A percentile compares a stretch with the other conserved stretches of the same genome.
Conservation (phyloP, 2,888 invertebrate genomes). For the Nymphalis c-album region DNA sequence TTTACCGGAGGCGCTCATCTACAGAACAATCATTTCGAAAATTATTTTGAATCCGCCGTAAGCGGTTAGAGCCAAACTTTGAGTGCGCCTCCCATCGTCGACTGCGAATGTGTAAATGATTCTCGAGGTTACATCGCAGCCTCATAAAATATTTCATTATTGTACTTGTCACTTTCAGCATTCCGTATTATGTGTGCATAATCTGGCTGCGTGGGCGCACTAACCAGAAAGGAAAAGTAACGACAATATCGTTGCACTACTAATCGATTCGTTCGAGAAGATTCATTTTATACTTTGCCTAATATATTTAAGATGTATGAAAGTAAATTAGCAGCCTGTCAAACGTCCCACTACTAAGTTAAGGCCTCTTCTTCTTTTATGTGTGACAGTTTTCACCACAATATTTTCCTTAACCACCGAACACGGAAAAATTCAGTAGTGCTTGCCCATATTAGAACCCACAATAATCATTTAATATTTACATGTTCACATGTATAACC, state of each 20-base stretch:
- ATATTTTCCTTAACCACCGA: too few species aligned
- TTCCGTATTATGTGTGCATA: neutral
- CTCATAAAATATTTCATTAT: neutral
- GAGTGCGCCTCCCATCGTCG: conserved; percentile 5
- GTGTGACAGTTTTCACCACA: too few species aligned
- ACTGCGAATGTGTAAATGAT: conserved; percentile 8
- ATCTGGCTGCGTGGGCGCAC: neutral
- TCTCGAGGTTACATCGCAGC: conserved; percentile 1
- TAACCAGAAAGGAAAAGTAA: too few species aligned
- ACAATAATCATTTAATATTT: too few species aligned
- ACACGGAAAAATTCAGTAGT: too few species aligned
- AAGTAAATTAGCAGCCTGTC: too few species aligned
- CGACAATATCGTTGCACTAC: neutral
- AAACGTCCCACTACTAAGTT: too few species aligned
- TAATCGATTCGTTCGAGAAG: neutral
- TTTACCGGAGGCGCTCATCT: conserved; percentile 63
- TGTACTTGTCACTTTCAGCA: neutral
- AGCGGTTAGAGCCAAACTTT: conserved; percentile 45
- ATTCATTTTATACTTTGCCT: too few species aligned
- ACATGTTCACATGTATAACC: too few species aligned
- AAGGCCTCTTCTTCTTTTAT: too few species aligned
- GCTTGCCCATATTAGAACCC: too few species aligned
- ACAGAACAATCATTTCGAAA: conserved; percentile 75
- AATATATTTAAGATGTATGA: too few species aligned
- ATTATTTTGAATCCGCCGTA: conserved; percentile 68